Percentiles rank a stretch among this genome's conserved stretches.
Evolutionary conservation across 1,140 invertebrate species (phyloP).

Genomic region (Laupala kohalensis): DNA sequence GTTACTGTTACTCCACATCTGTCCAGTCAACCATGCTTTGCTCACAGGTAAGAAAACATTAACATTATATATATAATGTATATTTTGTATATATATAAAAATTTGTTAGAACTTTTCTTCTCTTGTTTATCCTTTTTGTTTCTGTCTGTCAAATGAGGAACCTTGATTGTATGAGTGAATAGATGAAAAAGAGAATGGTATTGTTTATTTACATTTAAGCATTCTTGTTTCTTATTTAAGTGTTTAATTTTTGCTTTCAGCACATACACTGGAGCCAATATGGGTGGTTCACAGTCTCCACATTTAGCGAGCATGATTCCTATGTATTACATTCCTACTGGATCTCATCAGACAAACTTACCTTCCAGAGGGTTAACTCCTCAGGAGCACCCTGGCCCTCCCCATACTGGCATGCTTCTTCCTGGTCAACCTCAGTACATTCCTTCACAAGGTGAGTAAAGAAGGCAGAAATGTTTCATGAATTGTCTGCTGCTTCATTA

Average conservation of each 20-base stretch:
- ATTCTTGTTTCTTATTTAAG: not conserved
- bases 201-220: not conserved
- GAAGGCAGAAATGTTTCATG: not conserved
- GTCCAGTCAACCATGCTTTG: constrained; percentile 23
- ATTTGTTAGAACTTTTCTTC: too few species aligned
- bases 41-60: constrained; percentile 17
- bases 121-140: too few species aligned
- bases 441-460: constrained; percentile 16
- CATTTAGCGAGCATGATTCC: constrained; percentile 33
- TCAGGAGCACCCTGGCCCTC: constrained; percentile 21
- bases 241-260: not conserved
- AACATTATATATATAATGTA: too few species aligned
- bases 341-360: constrained; percentile 14
- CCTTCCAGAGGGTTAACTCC: constrained; percentile 2
- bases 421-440: constrained; percentile 14
- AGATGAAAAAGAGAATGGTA: not conserved
- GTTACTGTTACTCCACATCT: constrained; percentile 33
- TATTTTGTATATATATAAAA: too few species aligned
- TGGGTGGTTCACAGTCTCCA: not conserved
- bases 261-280: not conserved
- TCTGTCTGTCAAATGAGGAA: too few species aligned
- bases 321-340: constrained; percentile 43
- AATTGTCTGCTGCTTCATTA: not conserved
- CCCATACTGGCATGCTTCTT: constrained; percentile 7
- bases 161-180: too few species aligned